Evolutionary conservation across 2,888 invertebrate genomes (phyloP).

Genomic region (Leucophenga maculata): DNA sequence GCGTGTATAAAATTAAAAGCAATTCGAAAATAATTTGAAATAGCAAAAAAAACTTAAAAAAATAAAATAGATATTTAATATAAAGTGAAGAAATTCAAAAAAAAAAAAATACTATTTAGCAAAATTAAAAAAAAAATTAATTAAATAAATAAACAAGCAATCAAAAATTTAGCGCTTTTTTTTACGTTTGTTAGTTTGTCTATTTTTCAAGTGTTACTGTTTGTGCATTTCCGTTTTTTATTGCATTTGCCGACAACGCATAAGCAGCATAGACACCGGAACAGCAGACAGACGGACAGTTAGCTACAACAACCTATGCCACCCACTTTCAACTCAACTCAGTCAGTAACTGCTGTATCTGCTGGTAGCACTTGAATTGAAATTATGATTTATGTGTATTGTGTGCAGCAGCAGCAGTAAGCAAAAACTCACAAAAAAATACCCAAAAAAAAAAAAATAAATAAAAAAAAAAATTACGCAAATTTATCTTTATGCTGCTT

Average conservation of each 20-base stretch:
- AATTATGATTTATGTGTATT: slow-evolving; percentile 31
- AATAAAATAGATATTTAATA: no score
- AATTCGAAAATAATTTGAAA: background rate
- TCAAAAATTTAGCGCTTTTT: slow-evolving; percentile 12
- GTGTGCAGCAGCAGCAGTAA: background rate
- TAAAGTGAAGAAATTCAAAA: no score
- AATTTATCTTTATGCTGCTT: slow-evolving; percentile 16
- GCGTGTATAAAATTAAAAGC: slow-evolving; percentile 4
- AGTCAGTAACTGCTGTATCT: background rate
- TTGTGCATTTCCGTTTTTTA: slow-evolving; percentile 23
- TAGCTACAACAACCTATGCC: background rate
- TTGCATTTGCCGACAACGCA: background rate
- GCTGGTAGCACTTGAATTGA: slow-evolving; percentile 16
- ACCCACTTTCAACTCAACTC: background rate
- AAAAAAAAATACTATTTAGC: no score
- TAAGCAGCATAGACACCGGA: slow-evolving; percentile 9
- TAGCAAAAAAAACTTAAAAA: background rate
- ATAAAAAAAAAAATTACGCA: slow-evolving; percentile 12
- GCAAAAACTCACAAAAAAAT: slow-evolving; percentile 1
- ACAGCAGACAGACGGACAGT: background rate
- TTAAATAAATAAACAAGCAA: no score
- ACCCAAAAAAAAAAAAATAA: slow-evolving; percentile 16
- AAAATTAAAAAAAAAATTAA: no score
- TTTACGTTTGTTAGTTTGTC: background rate
- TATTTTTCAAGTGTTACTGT: background rate